Percentiles rank a stretch among this genome's conserved stretches.
Evolutionary conservation across 2,888 invertebrate species (phyloP).

Genomic region (Hedychridium roseum): DNA sequence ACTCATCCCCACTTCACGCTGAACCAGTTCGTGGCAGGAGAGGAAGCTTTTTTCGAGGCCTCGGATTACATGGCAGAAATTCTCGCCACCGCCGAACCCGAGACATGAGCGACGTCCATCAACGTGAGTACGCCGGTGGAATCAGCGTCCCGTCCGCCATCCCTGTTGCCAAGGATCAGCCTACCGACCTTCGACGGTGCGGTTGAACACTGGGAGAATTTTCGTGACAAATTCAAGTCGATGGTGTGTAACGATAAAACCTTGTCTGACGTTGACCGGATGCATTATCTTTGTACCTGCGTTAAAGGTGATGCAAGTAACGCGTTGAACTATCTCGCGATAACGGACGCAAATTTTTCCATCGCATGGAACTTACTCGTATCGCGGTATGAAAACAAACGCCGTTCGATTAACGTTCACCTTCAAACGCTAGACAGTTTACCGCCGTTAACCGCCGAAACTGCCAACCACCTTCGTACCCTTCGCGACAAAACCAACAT

Average conservation of each 20-base stretch:
- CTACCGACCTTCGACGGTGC: background rate
- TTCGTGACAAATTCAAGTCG: background rate
- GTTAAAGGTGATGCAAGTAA: background rate
- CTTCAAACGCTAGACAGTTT: background rate
- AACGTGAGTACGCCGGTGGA: background rate
- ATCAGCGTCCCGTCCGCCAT: background rate
- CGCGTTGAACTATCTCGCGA: background rate
- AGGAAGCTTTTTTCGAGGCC: background rate
- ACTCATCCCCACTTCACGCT: background rate
- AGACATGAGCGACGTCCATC: too few species aligned
- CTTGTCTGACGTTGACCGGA: background rate
- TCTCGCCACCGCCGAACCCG: too few species aligned
- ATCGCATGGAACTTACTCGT: background rate
- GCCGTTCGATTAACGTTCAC: background rate
- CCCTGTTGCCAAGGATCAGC: background rate
- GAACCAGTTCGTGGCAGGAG: background rate
- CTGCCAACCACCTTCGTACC: background rate
- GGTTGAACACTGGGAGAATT: background rate
- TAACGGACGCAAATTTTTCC: background rate
- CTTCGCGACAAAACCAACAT: background rate
- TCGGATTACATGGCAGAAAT: background rate
- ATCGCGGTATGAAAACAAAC: background rate
- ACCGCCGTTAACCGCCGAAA: background rate
- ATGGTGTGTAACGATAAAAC: background rate
- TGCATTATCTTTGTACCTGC: background rate